These are phyloP conservation scores for Anolis carolinensis DNA, from an alignment of 2,113 vertebrate genomes.

Conservation along the genomic window DNA sequence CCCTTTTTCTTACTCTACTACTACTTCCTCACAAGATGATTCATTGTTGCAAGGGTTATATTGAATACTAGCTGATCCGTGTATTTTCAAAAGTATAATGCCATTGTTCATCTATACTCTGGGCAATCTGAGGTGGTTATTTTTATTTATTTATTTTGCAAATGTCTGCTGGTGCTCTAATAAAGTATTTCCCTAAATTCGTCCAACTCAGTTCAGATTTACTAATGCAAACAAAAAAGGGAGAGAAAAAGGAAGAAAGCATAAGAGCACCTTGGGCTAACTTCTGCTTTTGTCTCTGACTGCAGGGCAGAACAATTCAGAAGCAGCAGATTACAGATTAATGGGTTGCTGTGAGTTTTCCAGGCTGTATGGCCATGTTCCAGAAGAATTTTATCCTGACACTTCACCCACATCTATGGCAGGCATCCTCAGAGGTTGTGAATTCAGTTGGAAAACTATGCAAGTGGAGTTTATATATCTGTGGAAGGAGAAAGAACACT, in stretches of 20 bases:
- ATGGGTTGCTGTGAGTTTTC: too few species aligned
- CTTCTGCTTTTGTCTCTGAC: neutral
- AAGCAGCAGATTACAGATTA: neutral
- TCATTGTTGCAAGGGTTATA: neutral
- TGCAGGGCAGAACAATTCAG: neutral
- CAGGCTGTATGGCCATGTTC: too few species aligned
- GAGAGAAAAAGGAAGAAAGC: neutral
- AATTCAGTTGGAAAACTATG: too few species aligned
- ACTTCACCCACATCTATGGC: too few species aligned
- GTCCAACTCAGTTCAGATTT: too few species aligned
- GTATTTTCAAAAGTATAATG: neutral
- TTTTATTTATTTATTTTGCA: neutral
- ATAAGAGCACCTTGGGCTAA: neutral
- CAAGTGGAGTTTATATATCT: too few species aligned
- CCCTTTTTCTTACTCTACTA: neutral
- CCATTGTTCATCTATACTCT: neutral
- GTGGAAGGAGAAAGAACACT: too few species aligned
- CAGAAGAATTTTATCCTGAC: too few species aligned
- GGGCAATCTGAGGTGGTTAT: neutral
- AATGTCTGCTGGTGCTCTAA: neutral
- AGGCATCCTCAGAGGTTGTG: too few species aligned
- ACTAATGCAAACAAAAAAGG: neutral
- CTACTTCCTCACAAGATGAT: neutral
- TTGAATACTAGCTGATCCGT: neutral
- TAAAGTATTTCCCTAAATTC: too few species aligned